Conservation (phyloP, 2,888 invertebrate genomes). For the Encarsia formosa region DNA sequence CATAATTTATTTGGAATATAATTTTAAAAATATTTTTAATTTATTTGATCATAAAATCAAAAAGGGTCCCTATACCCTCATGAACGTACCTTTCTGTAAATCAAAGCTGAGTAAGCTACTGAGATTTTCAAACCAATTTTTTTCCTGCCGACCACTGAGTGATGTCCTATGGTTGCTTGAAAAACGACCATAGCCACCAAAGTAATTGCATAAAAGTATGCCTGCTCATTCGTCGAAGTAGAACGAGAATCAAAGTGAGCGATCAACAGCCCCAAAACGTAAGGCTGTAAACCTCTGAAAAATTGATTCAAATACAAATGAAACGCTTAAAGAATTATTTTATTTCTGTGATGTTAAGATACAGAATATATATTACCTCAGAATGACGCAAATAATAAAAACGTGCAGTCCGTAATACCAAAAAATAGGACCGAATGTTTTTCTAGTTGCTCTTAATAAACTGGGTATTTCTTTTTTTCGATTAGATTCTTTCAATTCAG, state of each 20-base stretch:
- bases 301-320: neutral
- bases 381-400: conserved; percentile 56
- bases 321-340: neutral
- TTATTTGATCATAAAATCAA: too few species aligned
- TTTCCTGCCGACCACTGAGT: conserved; percentile 55
- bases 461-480: conserved; percentile 56
- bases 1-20: too few species aligned
- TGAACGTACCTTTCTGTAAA: conserved; percentile 76
- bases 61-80: too few species aligned
- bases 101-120: conserved; percentile 71
- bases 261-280: conserved; percentile 60
- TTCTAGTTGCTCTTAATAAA: conserved; percentile 57
- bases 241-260: conserved; percentile 59
- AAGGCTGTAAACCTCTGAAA: conserved; percentile 62
- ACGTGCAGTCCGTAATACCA: conserved; percentile 58
- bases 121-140: conserved; percentile 74
- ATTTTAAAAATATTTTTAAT: too few species aligned
- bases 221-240: conserved; percentile 54
- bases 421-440: conserved; percentile 60
- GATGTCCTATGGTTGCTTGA: conserved; percentile 65
- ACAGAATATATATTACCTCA: conserved; percentile 51
- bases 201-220: conserved; percentile 63
- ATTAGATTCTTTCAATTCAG: conserved; percentile 51
- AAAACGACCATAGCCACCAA: conserved; percentile 59
- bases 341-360: neutral